Evolutionary conservation across 1,140 invertebrate genomes (phyloP), one percentile per base, ranked within the genome.

Genomic region (Macrosteles quadrilineatus): DNA sequence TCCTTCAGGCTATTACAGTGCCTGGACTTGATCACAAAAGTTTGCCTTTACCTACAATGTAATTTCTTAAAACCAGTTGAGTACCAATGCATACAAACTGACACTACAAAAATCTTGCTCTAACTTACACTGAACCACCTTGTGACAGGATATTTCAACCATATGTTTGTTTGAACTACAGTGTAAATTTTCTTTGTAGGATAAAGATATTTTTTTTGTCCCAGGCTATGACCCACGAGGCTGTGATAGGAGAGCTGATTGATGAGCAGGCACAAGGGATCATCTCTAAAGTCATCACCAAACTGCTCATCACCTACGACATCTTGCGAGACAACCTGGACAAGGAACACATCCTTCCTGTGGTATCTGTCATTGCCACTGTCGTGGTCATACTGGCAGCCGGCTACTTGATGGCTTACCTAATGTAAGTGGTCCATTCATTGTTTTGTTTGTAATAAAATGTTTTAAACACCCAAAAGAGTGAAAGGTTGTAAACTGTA

Each of bases 401-500:
- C 68, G 93, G 93, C 2, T 97, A 95, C 80, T 85, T 94, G 64
- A 94, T 97, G 91, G 88, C 91, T 17, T 94, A 95, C 80, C 84
- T 97, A 77, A 91, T 95, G 86, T 92, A 82, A 84, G 85, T 86
- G 74, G 32, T 14, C n/a, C n/a, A n/a, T n/a, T n/a, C n/a, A n/a
- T n/a, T n/a, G n/a, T n/a, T n/a, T n/a, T n/a, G n/a, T n/a, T n/a
- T n/a, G n/a, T n/a, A n/a, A n/a, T n/a, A n/a, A n/a, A n/a, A n/a
- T n/a, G n/a, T n/a, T n/a, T n/a, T n/a, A n/a, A n/a, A n/a, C n/a
- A n/a, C n/a, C n/a, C n/a, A n/a, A n/a, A n/a, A n/a, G n/a, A n/a
- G n/a, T n/a, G n/a, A n/a, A n/a, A n/a, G n/a, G n/a, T n/a, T n/a
- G n/a, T n/a, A n/a, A n/a, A n/a, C n/a, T n/a, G n/a, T n/a, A n/a